Percentiles rank a stretch among this genome's conserved stretches.
Evolutionary conservation across 2,888 invertebrate species (phyloP).

Genomic region (Epirrhoe tristata): DNA sequence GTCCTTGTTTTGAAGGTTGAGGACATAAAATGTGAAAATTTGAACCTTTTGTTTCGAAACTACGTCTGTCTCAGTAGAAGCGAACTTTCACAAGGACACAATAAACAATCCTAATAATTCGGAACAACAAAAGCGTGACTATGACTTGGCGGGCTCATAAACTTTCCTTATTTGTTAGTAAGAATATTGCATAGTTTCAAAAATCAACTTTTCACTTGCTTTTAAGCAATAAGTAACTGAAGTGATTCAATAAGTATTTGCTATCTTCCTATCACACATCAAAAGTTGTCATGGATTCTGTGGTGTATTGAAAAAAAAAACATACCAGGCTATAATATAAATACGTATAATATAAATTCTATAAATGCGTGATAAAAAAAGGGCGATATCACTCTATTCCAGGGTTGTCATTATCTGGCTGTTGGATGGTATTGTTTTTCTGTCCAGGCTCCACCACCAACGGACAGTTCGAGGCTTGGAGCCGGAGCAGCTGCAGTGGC

Average conservation of each 20-base stretch:
- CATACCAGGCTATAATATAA: background rate
- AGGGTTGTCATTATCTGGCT: too few relatives aligned
- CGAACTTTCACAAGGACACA: constrained; percentile 33
- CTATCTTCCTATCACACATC: background rate
- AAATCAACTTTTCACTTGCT: constrained; percentile 12
- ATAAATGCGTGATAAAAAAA: too few relatives aligned
- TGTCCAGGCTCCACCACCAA: constrained; percentile 82
- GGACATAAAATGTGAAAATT: constrained; percentile 33
- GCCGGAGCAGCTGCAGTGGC: constrained; percentile 87
- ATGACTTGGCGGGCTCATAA: constrained; percentile 24
- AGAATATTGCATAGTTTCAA: constrained; percentile 29
- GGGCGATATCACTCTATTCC: too few relatives aligned
- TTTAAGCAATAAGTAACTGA: background rate
- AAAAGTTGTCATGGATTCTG: too few relatives aligned
- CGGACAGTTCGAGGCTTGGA: constrained; percentile 79
- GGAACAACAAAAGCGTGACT: constrained; percentile 33
- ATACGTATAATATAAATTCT: background rate
- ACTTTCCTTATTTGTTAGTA: constrained; percentile 31
- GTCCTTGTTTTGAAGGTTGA: constrained; percentile 43
- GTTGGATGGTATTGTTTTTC: constrained; percentile 3
- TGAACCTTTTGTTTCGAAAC: constrained; percentile 33
- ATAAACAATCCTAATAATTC: constrained; percentile 36
- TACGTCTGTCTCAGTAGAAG: constrained; percentile 27
- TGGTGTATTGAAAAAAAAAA: background rate
- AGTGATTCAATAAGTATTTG: background rate